Base-by-base conservation (phyloP, 2,888 invertebrate species). In the Caenorhabditis becei region DNA sequence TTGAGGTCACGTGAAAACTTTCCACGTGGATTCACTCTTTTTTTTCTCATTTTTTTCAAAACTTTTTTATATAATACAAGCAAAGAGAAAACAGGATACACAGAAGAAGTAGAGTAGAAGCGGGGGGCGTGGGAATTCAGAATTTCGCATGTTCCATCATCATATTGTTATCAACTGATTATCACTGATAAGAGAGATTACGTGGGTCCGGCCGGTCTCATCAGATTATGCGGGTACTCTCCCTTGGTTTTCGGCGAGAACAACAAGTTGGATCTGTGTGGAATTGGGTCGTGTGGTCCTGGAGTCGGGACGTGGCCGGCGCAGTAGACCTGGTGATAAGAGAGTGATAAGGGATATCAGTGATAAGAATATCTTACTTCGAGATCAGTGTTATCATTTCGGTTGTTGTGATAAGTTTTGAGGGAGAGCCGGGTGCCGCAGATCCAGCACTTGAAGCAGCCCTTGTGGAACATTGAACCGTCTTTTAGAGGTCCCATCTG, bases 381-480 rank as follows among this genome's bases (percentile, higher is more conserved):
- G 74, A 91, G 80, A 82, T 91, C 91, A 63, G 89, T 89, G 24
- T 89, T 90, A 84, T 91, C 91, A 75, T 91, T 91, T 28, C 91
- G 80, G 77, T 91, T 91, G 79, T 91, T 91, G 80, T 88, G 89
- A 80, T 91, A 91, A 1, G 91, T 91, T 81, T 91, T 91, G 26
- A 91, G 82, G 7, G 90, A 86, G 11, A 91, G 84, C 44, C 91
- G 74, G 7, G 91, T 91, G 20, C 91, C 91, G 80, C 91, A 91
- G 70, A 91, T 91, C 90, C 90, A 91, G 69, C 91, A 91, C 78
- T 91, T 91, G 85, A 91, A 91, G 77, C 90, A 90, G 59, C 89
- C 89, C 79, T 90, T 90, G 77, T 91, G 91, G 80, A 91, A 91
- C 61, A 90, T 85, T 26, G 88, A 86, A 14, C 91, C 91, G 79